Evolutionary conservation across 2,888 invertebrate species (phyloP), one percentile per base, ranked within the genome.

Genomic region (Junonia oenone): DNA sequence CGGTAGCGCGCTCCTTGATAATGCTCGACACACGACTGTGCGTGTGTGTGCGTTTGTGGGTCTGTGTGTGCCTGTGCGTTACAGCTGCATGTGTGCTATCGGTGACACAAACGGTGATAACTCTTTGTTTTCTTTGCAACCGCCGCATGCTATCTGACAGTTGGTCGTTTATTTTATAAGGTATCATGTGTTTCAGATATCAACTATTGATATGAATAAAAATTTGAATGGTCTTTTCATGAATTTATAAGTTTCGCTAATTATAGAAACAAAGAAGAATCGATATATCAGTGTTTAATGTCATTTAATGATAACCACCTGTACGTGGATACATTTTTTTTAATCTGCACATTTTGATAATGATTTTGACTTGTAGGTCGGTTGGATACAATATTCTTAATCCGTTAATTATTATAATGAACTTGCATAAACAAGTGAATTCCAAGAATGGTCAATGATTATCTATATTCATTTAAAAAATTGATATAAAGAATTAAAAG

Each of bases 51-150:
- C n/a, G n/a, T n/a, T n/a, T 31, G 43, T 49, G 58, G 46, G 56
- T 55, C n/a, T n/a, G n/a, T n/a, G n/a, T n/a, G 45, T 49, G 43
- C 56, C 49, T 37, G 43, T 50, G 35, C 40, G 51, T 35, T 15
- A 51, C 48, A 45, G 45, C 35, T 35, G 45, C n/a, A 40, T 56
- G 43, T 59, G 45, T 61, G 72, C 71, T 67, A 70, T 72, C 69
- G 45, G 63, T 71, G 68, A 75, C 73, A 75, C 73, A 70, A 68
- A 68, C 64, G 61, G 67, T 68, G 72, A 73, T 78, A 80, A 76
- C 71, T 81, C 77, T 81, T 80, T 85, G 81, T 85, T 84, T 83
- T 82, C 77, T 81, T 78, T 74, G 71, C 75, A 72, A 74, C 72
- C 64, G 71, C 71, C 72, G 67, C 69, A 67, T 66, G 69, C 72